Evolutionary conservation across 2,888 invertebrate species (phyloP).

Genomic region (Hoplodrina blanda): DNA sequence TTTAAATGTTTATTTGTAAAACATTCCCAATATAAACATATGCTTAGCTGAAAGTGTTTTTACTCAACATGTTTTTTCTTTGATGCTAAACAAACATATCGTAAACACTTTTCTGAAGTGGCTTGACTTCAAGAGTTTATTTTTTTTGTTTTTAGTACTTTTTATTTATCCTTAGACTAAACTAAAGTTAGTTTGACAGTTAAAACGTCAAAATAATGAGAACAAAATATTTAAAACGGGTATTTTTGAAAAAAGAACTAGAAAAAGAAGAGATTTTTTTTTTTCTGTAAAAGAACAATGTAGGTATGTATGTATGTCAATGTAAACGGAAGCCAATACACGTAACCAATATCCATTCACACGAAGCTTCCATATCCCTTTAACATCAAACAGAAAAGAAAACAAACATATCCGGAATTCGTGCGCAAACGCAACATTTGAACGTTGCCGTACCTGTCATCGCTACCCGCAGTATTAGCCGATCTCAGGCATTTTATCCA

Average conservation of each 20-base stretch:
- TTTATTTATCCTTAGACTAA: constrained; percentile 3
- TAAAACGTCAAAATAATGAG: not conserved
- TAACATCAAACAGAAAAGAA: constrained; percentile 35
- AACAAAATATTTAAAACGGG: not conserved
- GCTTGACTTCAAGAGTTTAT: not conserved
- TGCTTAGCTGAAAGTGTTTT: constrained; percentile 32
- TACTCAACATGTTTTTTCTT: constrained; percentile 17
- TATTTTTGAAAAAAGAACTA: not conserved
- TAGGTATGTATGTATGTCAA: constrained; percentile 18
- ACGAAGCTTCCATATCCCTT: constrained; percentile 11
- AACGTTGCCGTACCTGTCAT: constrained; percentile 40
- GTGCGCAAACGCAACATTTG: constrained; percentile 16
- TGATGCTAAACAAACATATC: constrained; percentile 26
- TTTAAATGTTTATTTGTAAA: constrained; percentile 5
- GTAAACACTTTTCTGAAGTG: constrained; percentile 26
- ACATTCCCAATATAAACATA: constrained; percentile 28
- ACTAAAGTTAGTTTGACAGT: not conserved
- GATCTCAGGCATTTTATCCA: constrained; percentile 40
- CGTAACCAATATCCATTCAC: constrained; percentile 19
- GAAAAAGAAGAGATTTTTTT: no score
- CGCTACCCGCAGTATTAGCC: constrained; percentile 48
- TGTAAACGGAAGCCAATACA: constrained; percentile 31
- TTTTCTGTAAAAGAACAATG: not conserved
- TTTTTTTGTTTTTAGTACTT: not conserved
- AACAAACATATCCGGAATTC: constrained; percentile 31